phyloP scores from a whole-genome alignment of 2,797 vertebrate species.

The Poecile montanus region DNA sequence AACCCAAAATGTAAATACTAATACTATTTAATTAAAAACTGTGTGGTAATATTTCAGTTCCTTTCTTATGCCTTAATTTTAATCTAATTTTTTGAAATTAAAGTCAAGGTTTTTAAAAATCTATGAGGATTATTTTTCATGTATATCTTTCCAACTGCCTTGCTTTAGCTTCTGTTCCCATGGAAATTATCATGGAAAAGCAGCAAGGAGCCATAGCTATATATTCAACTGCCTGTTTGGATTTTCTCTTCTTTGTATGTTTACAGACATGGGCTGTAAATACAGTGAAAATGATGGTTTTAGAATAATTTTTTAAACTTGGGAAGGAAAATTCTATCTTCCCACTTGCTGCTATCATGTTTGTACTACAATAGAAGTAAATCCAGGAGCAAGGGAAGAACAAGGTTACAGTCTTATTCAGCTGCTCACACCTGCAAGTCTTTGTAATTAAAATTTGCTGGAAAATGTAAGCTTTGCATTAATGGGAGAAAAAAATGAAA shows the following conservation, averaged over 20 bases:
- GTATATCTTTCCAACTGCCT: neutral
- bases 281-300: neutral
- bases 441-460: neutral
- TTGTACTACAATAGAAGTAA: neutral
- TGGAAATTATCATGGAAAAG: slow-evolving; percentile 16
- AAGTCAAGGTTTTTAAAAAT: neutral
- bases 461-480: neutral
- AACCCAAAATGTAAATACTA: neutral
- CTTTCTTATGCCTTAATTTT: neutral
- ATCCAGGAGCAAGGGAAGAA: neutral
- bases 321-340: neutral
- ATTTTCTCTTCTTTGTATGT: neutral
- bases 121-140: neutral
- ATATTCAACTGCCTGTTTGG: neutral
- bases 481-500: neutral
- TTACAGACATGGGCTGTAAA: neutral
- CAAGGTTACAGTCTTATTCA: neutral
- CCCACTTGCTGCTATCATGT: accelerated
- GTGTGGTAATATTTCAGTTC: neutral
- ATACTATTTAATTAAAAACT: neutral
- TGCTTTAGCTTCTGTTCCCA: slow-evolving; percentile 4
- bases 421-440: neutral
- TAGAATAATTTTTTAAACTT: neutral
- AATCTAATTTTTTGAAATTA: neutral
- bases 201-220: slow-evolving; percentile 7